Base-by-base conservation (phyloP, 2,113 vertebrate genomes). In the Scopus umbretta region DNA sequence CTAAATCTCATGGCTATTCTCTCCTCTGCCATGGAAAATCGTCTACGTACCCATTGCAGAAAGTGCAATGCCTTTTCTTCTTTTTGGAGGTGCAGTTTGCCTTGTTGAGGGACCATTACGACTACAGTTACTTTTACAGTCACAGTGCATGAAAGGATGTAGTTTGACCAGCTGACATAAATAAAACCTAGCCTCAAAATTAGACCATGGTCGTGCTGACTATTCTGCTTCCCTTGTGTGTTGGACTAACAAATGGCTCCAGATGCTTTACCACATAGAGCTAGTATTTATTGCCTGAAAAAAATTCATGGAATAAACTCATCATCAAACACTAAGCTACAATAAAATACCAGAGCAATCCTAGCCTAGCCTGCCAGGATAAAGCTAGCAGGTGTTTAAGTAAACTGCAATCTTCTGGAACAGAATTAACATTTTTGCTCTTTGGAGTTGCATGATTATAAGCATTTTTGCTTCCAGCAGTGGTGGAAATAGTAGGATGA, bases 221-320 rank as follows among this genome's bases (percentile, higher is more conserved):
- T 79, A 15, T 52, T 94, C 55, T 87, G 47, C 38, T 68, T 78
- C 80, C 40, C 61, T 65, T 17, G 29, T 61, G 76, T 75, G 47
- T 26, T 66, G 63, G 75, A 22, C 89, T 89, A 79, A 95, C 72
- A 91, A 96, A 88, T 47, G 61, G 29, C 68, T 94, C 73, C 94
- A 96, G 93, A 81, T 85, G 86, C 91, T 91, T 94, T 92, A 61
- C 84, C 61, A 81, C 68, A 56, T 34, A 74, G 32, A 72, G 75
- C 0, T 19, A 86, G 32, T 50, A 96, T 92, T 94, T 95, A 78
- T 71, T 55, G 61, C 59, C 63, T 10, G 26, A 80, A 90, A 89
- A 89, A 50, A 49, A 36, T 1, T 63, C 9, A 29, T 45, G 68
- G 68, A 82, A 92, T 75, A 75, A 80, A 81, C 36, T 84, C 52